Evolutionary conservation across 2,113 vertebrate genomes (phyloP), one percentile per base, ranked within the genome.

Genomic region (Rhodinocichla rosea): DNA sequence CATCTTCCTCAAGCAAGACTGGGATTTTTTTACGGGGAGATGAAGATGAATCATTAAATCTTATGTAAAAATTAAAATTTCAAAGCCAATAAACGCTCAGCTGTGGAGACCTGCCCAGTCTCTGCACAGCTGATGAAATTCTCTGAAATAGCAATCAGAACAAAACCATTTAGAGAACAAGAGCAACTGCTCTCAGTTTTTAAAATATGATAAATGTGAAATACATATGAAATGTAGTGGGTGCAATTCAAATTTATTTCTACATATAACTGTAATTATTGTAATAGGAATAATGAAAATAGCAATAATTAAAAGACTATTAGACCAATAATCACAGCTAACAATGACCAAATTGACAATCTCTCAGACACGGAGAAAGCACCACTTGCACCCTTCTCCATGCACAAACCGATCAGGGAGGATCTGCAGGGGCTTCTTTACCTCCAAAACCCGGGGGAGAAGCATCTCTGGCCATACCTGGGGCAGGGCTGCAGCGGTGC

Each of bases 401-500:
- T 0, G 0, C 39, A 52, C 18, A 39, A 33, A 37, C n/a, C 0
- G 1, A 70, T 47, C 42, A 9, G 45, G 11, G 42, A 60, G 30
- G 13, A 15, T 7, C 10, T 18, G n/a, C 14, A 17, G 47, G 21
- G 32, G 2, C 5, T 76, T 19, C 30, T 33, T 13, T 6, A 32
- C 16, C 45, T 30, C 45, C 22, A 7, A 69, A 75, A 26, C 4
- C 5, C 0, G 9, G 9, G 14, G 21, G 14, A 13, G 64, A 63
- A 63, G n/a, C 4, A 74, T 37, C 74, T 40, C 1, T 3, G 4
- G 9, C 35, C 85, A 2, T 98, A 99, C 99, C 99, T 99, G 73
- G 99, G 99, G 92, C 99, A 99, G 28, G 97, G 97, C 49, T 98
- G 98, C 63, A 99, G 98, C 56, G 97, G 95, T 63, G 98, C 98